phyloP scores from a whole-genome alignment of 2,113 vertebrate species.

The Colaptes auratus region DNA sequence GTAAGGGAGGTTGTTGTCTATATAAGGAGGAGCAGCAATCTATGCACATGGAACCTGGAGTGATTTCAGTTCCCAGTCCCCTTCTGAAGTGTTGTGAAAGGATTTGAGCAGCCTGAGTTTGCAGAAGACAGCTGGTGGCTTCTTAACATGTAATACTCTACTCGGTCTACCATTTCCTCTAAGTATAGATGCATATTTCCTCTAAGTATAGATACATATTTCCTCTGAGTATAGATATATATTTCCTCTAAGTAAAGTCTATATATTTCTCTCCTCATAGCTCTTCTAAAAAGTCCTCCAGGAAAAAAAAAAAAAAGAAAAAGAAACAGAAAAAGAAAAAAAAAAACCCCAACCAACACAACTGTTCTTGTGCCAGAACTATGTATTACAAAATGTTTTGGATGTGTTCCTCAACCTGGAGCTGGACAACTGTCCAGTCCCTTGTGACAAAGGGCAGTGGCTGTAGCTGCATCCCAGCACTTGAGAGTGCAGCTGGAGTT shows the following conservation, averaged over 20 bases:
- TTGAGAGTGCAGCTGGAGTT: background rate
- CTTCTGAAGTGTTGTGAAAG: background rate
- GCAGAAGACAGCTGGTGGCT: conserved; percentile 3
- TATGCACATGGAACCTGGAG: background rate
- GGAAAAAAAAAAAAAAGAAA: background rate
- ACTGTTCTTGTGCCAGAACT: background rate
- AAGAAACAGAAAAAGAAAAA: too few relatives aligned
- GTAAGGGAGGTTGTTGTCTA: background rate
- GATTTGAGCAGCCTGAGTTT: background rate
- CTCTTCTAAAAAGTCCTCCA: background rate
- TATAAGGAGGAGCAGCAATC: background rate
- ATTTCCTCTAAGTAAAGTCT: background rate
- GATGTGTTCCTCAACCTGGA: background rate
- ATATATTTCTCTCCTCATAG: background rate
- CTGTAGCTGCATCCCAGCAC: background rate
- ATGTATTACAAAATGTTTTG: background rate
- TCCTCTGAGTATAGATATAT: background rate
- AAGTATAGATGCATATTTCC: background rate
- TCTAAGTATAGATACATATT: background rate
- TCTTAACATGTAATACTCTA: background rate
- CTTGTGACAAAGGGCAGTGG: background rate
- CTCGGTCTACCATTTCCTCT: background rate
- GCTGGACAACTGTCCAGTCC: background rate
- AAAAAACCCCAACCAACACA: background rate
- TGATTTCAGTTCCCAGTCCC: background rate